phyloP scores from a whole-genome alignment of 2,797 vertebrate genomes.

The Scomberomorus guttatus region DNA sequence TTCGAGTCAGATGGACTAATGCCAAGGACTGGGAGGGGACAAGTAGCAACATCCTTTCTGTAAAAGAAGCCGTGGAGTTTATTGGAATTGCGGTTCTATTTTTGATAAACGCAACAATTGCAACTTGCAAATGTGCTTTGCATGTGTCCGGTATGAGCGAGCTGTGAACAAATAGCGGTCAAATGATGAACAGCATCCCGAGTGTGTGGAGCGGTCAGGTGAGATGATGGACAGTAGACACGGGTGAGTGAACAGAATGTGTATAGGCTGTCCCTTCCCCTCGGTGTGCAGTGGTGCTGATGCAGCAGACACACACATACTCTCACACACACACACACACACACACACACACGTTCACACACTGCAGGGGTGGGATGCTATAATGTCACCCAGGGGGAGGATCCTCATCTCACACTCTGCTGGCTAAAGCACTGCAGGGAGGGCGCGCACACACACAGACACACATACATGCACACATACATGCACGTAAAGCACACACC shows the following conservation, averaged over 20 bases:
- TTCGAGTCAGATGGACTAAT: conserved; percentile 22
- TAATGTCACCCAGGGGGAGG: conserved; percentile 62
- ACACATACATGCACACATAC: conserved; percentile 14
- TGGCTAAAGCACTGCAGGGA: conserved; percentile 58
- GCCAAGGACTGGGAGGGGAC: conserved; percentile 34
- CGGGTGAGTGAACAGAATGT: conserved; percentile 19
- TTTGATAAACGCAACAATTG: neutral
- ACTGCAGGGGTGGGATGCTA: conserved; percentile 54
- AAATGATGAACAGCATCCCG: conserved; percentile 12
- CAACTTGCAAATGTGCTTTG: neutral
- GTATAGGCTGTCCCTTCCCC: conserved; percentile 36
- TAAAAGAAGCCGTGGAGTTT: neutral
- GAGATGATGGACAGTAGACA: conserved; percentile 10
- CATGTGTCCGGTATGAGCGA: neutral
- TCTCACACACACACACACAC: conserved; percentile 18
- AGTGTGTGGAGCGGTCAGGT: neutral
- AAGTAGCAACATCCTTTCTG: conserved; percentile 26
- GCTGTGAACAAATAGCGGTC: neutral
- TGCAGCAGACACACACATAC: conserved; percentile 32
- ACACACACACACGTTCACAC: conserved; percentile 33
- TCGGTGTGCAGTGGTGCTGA: conserved; percentile 64
- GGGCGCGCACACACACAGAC: conserved; percentile 7
- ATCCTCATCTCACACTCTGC: conserved; percentile 67
- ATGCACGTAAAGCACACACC: neutral
- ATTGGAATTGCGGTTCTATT: conserved; percentile 9